These are phyloP conservation scores for Eupristina koningsbergeri DNA, from an alignment of 1,140 invertebrate species.

Conservation along the genomic window DNA sequence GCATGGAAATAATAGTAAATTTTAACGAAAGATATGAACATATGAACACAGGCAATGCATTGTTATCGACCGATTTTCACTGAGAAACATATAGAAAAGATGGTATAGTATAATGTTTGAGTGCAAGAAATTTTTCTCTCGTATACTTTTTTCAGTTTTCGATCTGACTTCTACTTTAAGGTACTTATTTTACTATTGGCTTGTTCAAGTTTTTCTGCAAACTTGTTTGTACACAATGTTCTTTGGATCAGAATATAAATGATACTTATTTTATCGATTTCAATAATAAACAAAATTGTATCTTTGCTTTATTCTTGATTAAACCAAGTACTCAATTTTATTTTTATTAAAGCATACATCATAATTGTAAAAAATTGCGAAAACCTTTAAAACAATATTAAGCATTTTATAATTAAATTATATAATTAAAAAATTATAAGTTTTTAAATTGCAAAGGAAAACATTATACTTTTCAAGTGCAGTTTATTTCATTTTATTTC, in stretches of 20 bases:
- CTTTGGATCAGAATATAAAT: not conserved
- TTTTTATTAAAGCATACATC: constrained; percentile 3
- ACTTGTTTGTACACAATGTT: not conserved
- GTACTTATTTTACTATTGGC: not conserved
- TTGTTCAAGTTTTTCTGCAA: not conserved
- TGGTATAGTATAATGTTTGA: not conserved
- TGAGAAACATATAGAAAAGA: not conserved
- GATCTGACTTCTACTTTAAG: not conserved
- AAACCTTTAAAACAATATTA: too few species aligned
- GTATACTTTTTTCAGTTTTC: not conserved
- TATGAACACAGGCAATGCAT: not conserved
- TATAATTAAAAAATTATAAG: too few species aligned
- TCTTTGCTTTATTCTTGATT: not conserved
- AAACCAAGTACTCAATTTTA: not conserved
- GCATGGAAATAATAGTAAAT: not conserved
- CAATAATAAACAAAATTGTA: not conserved
- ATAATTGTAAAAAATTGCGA: too few species aligned
- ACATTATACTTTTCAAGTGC: too few species aligned
- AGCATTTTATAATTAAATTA: too few species aligned
- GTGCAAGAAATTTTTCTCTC: not conserved
- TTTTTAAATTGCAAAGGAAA: too few species aligned
- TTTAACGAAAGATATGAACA: not conserved
- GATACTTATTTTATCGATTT: not conserved
- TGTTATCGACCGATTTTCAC: not conserved
- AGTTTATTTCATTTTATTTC: too few species aligned